Evolutionary conservation across 2,113 vertebrate genomes (phyloP).

Genomic region (Anoura caudifer): DNA sequence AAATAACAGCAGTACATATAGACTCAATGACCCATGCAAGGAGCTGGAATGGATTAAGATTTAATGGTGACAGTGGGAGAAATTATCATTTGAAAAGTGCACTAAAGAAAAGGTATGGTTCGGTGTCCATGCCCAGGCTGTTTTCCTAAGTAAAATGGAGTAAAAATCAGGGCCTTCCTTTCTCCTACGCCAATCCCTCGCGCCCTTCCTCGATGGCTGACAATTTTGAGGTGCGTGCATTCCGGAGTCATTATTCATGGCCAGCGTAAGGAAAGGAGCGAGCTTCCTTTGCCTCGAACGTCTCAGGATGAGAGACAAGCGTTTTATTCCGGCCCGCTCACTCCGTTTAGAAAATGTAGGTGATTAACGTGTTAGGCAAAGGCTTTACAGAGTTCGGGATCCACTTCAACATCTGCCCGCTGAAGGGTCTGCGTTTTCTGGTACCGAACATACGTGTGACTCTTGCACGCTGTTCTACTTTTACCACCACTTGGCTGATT

Average conservation of each 20-base stretch:
- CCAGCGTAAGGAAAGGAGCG: neutral
- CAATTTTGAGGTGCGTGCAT: neutral
- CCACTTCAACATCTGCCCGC: neutral
- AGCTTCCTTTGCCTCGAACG: neutral
- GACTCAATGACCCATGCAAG: constrained; percentile 85
- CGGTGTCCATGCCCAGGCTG: constrained; percentile 62
- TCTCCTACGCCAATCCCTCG: neutral
- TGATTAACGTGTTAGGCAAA: neutral
- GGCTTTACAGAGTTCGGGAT: neutral
- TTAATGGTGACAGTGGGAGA: constrained; percentile 83
- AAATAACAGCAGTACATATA: constrained; percentile 87
- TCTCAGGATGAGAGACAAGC: neutral
- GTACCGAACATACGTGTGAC: neutral
- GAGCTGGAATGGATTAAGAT: constrained; percentile 86
- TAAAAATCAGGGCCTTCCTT: neutral
- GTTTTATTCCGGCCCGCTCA: neutral
- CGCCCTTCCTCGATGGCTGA: neutral
- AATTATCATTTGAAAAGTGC: constrained; percentile 83
- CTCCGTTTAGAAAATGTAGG: neutral
- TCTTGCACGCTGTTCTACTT: neutral
- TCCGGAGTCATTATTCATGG: neutral
- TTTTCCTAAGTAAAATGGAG: constrained; percentile 59
- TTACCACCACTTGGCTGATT: neutral
- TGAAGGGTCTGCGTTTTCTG: neutral
- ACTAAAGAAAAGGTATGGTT: constrained; percentile 79